Percentiles rank a stretch among this genome's conserved stretches.
Evolutionary conservation across 2,888 invertebrate genomes (phyloP).

Genomic region (Reticulitermes lucifugus): DNA sequence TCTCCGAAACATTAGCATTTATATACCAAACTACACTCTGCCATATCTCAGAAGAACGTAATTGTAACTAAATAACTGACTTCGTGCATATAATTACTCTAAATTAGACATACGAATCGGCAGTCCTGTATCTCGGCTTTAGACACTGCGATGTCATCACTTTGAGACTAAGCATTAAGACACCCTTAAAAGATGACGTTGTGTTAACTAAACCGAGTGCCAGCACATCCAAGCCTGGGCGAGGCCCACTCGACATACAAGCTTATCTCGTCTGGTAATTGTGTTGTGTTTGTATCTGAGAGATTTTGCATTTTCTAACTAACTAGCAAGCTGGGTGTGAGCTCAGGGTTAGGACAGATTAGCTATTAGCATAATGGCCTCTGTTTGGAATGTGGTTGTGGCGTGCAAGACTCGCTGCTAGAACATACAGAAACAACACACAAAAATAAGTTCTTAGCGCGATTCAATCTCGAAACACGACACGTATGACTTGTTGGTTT

Average conservation of each 20-base stretch:
- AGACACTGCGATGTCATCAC: not conserved
- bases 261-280: constrained; percentile 24
- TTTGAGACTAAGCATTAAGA: not conserved
- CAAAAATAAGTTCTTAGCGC: not conserved
- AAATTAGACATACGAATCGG: no score
- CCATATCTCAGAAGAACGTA: no score
- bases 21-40: no score
- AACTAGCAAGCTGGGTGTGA: constrained; percentile 39
- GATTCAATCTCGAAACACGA: not conserved
- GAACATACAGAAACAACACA: not conserved
- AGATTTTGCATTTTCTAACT: constrained; percentile 42
- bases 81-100: no score
- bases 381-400: constrained; percentile 27
- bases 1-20: no score
- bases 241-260: constrained; percentile 7
- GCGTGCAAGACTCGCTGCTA: not conserved
- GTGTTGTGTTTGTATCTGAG: constrained; percentile 35
- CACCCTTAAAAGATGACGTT: not conserved
- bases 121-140: no score
- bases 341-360: not conserved
- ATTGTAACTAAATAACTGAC: no score
- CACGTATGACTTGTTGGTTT: not conserved
- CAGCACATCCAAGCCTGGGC: not conserved
- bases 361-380: constrained; percentile 34
- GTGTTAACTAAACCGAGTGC: not conserved